Conservation (phyloP, 2,797 vertebrate species). For the Arctocebus calabarensis region DNA sequence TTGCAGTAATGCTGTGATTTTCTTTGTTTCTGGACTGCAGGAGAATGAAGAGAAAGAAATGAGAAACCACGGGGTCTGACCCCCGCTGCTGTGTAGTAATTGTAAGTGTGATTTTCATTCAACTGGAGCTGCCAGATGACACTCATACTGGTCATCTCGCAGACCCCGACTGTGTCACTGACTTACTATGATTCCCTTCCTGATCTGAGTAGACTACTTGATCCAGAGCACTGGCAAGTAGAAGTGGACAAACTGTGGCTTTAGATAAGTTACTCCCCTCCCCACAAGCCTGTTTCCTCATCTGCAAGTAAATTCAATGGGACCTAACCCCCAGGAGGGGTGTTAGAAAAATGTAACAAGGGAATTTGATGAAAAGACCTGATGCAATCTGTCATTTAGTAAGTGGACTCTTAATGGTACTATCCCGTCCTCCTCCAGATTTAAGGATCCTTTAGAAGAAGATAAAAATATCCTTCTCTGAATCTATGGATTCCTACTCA, state of each 20-base stretch:
- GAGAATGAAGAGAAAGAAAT: background rate
- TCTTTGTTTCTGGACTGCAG: constrained; percentile 23
- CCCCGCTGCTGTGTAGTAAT: rapidly evolving
- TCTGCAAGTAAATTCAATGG: background rate
- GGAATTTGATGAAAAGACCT: rapidly evolving
- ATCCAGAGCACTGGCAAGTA: background rate
- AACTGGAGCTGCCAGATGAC: background rate
- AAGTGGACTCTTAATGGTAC: background rate
- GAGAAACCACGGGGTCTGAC: background rate
- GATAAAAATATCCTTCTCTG: background rate
- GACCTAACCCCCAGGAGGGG: background rate
- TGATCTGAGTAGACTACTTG: background rate
- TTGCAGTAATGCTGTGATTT: background rate
- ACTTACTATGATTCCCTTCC: background rate
- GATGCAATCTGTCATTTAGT: background rate
- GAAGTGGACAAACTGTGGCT: background rate
- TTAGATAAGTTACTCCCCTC: background rate
- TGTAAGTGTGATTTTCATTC: background rate
- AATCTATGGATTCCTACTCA: background rate
- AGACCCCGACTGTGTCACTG: background rate
- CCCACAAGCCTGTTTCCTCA: background rate
- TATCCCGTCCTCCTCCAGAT: background rate
- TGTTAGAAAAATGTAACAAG: background rate
- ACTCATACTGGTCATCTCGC: background rate
- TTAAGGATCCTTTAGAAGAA: constrained; percentile 23